A percentile compares a stretch with the other conserved stretches of the same genome.
These are phyloP conservation scores for Melanotaenia parkinsoni DNA, from an alignment of 2,797 vertebrate species.

Conservation along the genomic window DNA sequence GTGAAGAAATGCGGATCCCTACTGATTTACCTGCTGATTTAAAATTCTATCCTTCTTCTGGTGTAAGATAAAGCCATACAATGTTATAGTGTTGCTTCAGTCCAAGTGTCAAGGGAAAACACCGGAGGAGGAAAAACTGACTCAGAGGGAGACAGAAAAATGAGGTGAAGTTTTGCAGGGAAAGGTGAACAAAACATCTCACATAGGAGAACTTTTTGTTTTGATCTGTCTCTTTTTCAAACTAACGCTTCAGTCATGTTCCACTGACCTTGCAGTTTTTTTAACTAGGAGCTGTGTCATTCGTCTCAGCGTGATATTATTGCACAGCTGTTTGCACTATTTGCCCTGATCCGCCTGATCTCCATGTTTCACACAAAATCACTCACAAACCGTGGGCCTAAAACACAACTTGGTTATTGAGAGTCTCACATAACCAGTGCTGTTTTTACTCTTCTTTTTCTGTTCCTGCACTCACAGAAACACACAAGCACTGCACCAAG, in stretches of 20 bases:
- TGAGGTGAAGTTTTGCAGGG: background rate
- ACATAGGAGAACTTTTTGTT: constrained; percentile 15
- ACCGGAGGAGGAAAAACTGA: constrained; percentile 1
- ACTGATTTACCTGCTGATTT: constrained; percentile 18
- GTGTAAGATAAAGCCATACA: constrained; percentile 2
- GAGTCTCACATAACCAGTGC: constrained; percentile 22
- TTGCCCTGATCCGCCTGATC: constrained; percentile 20
- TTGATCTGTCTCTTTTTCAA: constrained; percentile 40
- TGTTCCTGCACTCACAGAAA: constrained; percentile 24
- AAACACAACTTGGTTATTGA: constrained; percentile 48
- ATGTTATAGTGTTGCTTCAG: background rate
- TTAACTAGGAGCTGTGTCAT: constrained; percentile 55
- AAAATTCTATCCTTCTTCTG: background rate
- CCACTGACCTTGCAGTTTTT: constrained; percentile 46
- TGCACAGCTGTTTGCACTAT: constrained; percentile 48
- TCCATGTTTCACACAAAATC: constrained; percentile 40
- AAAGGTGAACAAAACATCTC: constrained; percentile 6
- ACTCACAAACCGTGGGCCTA: constrained; percentile 39
- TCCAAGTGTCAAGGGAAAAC: constrained; percentile 10
- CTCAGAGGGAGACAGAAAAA: constrained; percentile 1
- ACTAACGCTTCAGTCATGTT: constrained; percentile 25
- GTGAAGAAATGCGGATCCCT: constrained; percentile 2
- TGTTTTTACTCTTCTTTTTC: constrained; percentile 24
- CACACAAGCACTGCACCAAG: constrained; percentile 38
- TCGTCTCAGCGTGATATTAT: constrained; percentile 54